phyloP scores from a whole-genome alignment of 1,140 invertebrate genomes.

The Cydia strobilella region DNA sequence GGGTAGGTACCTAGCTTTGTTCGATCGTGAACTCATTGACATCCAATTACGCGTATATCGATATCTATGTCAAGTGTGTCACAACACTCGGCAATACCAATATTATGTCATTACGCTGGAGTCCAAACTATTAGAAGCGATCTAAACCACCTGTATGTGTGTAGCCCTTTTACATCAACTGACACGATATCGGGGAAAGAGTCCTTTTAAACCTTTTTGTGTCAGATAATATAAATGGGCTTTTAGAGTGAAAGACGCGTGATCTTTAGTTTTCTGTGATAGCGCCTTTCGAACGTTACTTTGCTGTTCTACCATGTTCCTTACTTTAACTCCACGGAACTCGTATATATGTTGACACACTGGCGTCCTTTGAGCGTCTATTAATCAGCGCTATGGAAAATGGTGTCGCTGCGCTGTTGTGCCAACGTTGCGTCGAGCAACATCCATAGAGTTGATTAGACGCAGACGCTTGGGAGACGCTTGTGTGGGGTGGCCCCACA shows the following conservation, averaged over 20 bases:
- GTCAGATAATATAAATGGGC: background rate
- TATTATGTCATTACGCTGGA: conserved; percentile 31
- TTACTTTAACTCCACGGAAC: background rate
- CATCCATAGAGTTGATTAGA: too few species aligned
- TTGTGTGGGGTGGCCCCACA: too few species aligned
- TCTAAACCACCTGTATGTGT: background rate
- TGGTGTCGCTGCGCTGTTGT: too few species aligned
- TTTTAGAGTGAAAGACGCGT: conserved; percentile 19
- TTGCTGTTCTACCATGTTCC: conserved; percentile 33
- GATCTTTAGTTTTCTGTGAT: conserved; percentile 56
- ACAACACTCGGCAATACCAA: conserved; percentile 38
- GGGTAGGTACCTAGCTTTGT: background rate
- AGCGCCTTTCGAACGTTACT: conserved; percentile 43
- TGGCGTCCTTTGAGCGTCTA: too few species aligned
- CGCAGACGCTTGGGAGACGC: too few species aligned
- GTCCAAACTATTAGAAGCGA: conserved; percentile 17
- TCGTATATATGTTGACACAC: too few species aligned
- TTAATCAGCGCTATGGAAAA: too few species aligned
- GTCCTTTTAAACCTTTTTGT: background rate
- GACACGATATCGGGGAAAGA: background rate
- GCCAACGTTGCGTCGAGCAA: too few species aligned
- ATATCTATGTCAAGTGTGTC: conserved; percentile 1
- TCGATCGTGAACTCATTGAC: conserved; percentile 33
- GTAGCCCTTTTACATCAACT: background rate
- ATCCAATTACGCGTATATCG: background rate